Evolutionary conservation across 2,888 invertebrate genomes (phyloP).

Genomic region (Aplocera efformata): DNA sequence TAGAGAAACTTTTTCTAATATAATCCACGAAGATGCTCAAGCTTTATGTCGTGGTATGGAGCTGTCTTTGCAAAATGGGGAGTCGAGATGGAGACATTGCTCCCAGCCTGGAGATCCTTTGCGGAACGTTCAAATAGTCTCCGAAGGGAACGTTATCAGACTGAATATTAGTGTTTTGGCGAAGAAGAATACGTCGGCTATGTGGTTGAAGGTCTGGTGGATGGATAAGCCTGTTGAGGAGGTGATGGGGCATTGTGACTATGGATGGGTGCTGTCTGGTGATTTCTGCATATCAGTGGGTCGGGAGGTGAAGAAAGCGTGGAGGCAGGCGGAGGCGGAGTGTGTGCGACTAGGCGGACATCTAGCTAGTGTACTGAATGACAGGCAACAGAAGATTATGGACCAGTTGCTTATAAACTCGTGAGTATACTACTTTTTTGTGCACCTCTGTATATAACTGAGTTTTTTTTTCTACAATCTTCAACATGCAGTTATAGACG

Average conservation of each 20-base stretch:
- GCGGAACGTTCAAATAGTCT: slow-evolving; percentile 80
- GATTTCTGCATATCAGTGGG: slow-evolving; percentile 84
- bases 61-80: slow-evolving; percentile 79
- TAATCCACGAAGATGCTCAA: slow-evolving; percentile 59
- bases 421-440: slow-evolving; percentile 78
- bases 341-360: slow-evolving; percentile 84
- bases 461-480: too few relatives aligned
- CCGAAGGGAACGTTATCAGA: slow-evolving; percentile 78
- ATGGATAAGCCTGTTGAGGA: slow-evolving; percentile 82
- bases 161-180: slow-evolving; percentile 67
- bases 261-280: slow-evolving; percentile 84
- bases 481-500: too few relatives aligned
- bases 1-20: slow-evolving; percentile 54
- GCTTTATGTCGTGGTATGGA: slow-evolving; percentile 79
- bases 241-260: slow-evolving; percentile 84
- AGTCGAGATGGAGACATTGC: slow-evolving; percentile 81
- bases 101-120: slow-evolving; percentile 79
- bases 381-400: slow-evolving; percentile 82
- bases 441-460: too few relatives aligned
- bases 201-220: slow-evolving; percentile 82
- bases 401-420: slow-evolving; percentile 83
- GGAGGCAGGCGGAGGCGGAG: slow-evolving; percentile 85
- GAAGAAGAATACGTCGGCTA: slow-evolving; percentile 62
- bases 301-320: slow-evolving; percentile 78
- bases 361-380: slow-evolving; percentile 83